A percentile compares a stretch with the other conserved stretches of the same genome.
Evolutionary conservation across 2,797 vertebrate species (phyloP).

Genomic region (Premnoplex brunnescens): DNA sequence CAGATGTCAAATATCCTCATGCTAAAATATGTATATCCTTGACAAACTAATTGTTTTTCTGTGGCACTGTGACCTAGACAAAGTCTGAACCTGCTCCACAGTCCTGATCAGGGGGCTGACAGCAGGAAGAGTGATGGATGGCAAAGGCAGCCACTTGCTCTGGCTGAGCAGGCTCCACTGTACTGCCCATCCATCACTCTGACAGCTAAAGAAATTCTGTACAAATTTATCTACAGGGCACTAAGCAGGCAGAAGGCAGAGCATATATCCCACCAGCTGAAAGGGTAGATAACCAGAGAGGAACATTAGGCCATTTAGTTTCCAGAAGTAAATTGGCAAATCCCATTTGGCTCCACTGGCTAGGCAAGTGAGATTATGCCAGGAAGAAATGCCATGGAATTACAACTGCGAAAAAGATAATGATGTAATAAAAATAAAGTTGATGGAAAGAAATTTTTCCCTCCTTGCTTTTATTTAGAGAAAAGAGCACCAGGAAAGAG

Average conservation of each 20-base stretch:
- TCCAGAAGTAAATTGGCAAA: slow-evolving; percentile 28
- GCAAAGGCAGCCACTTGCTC: slow-evolving; percentile 50
- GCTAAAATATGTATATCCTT: slow-evolving; percentile 57
- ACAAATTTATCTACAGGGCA: slow-evolving; percentile 71
- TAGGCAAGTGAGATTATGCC: not conserved
- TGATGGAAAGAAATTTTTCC: not conserved
- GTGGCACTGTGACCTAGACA: slow-evolving; percentile 18
- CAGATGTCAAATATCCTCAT: not conserved
- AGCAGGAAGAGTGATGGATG: slow-evolving; percentile 73
- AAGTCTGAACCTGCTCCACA: slow-evolving; percentile 23
- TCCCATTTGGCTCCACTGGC: not conserved
- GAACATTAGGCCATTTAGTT: slow-evolving; percentile 39
- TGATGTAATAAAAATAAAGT: not conserved
- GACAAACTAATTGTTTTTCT: slow-evolving; percentile 52
- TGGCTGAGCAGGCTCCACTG: slow-evolving; percentile 62
- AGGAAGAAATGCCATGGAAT: not conserved
- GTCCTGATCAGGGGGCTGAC: slow-evolving; percentile 33
- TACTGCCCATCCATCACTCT: slow-evolving; percentile 74
- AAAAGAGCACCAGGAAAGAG: not conserved
- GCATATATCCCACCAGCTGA: slow-evolving; percentile 49
- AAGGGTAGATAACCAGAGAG: slow-evolving; percentile 58
- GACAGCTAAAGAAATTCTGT: slow-evolving; percentile 71
- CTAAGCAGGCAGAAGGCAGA: slow-evolving; percentile 53
- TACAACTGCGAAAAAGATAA: not conserved
- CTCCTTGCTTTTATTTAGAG: not conserved